Conservation (phyloP, 2,888 invertebrate species). For the Muschampia plurimacula region DNA sequence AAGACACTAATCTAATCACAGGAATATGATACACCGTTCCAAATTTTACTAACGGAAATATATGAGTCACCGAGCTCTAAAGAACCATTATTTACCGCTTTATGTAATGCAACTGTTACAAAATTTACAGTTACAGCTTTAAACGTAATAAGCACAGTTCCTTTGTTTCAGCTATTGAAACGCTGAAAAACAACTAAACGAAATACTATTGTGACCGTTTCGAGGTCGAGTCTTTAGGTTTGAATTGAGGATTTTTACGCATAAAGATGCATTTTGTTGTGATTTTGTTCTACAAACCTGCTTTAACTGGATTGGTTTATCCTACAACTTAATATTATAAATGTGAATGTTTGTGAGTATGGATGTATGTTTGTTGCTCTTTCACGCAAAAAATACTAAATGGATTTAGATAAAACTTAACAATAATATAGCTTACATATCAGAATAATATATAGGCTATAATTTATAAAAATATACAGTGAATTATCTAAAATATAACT, state of each 20-base stretch:
- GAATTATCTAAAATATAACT: too few relatives aligned
- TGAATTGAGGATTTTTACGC: constrained; percentile 46
- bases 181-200: constrained; percentile 59
- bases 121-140: constrained; percentile 70
- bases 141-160: constrained; percentile 59
- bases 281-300: constrained; percentile 20
- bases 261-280: constrained; percentile 29
- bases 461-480: too few relatives aligned
- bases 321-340: too few relatives aligned
- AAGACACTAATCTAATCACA: constrained; percentile 25
- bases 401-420: too few relatives aligned
- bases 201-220: constrained; percentile 58
- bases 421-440: too few relatives aligned
- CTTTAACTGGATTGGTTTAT: background rate
- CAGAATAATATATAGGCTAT: too few relatives aligned
- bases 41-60: constrained; percentile 60
- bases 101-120: constrained; percentile 75
- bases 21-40: constrained; percentile 46
- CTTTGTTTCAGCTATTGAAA: constrained; percentile 63
- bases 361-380: too few relatives aligned
- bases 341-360: too few relatives aligned
- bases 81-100: constrained; percentile 60
- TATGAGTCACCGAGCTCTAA: constrained; percentile 60
- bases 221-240: constrained; percentile 60
- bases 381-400: too few relatives aligned